Conservation (phyloP, 1,140 invertebrate genomes). For the Chlorops oryzae region DNA sequence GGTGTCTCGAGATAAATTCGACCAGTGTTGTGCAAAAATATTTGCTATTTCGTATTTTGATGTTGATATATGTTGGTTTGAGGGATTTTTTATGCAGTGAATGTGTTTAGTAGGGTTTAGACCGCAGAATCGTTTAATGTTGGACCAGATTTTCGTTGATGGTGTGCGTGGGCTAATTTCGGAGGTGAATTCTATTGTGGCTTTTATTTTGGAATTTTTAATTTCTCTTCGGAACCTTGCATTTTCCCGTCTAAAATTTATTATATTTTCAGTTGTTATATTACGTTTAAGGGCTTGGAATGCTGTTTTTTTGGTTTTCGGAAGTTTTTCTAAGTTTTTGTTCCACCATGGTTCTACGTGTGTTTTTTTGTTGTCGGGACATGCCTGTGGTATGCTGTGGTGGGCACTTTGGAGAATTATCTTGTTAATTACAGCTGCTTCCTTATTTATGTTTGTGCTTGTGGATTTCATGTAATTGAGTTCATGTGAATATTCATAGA, state of each 20-base stretch:
- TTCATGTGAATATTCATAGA: constrained; percentile 4
- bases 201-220: neutral
- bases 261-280: constrained; percentile 3
- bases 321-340: constrained; percentile 1
- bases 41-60: constrained; percentile 5
- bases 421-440: neutral
- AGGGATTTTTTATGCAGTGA: constrained; percentile 2
- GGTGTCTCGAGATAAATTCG: neutral
- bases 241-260: constrained; percentile 1
- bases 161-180: neutral
- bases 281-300: neutral
- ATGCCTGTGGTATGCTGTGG: neutral
- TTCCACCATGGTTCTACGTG: constrained; percentile 2
- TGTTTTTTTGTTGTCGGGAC: neutral
- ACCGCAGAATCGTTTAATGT: constrained; percentile 7
- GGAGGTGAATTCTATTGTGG: constrained; percentile 1
- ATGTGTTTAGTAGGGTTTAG: constrained; percentile 1
- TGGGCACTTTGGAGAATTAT: constrained; percentile 1
- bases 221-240: constrained; percentile 3
- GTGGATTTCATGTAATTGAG: neutral
- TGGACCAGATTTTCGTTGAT: constrained; percentile 3
- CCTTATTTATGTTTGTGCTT: constrained; percentile 4
- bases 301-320: neutral
- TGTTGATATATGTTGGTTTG: neutral
- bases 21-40: constrained; percentile 2